These are phyloP conservation scores for Nephotettix cincticeps DNA, from an alignment of 1,140 invertebrate genomes.

Conservation along the genomic window DNA sequence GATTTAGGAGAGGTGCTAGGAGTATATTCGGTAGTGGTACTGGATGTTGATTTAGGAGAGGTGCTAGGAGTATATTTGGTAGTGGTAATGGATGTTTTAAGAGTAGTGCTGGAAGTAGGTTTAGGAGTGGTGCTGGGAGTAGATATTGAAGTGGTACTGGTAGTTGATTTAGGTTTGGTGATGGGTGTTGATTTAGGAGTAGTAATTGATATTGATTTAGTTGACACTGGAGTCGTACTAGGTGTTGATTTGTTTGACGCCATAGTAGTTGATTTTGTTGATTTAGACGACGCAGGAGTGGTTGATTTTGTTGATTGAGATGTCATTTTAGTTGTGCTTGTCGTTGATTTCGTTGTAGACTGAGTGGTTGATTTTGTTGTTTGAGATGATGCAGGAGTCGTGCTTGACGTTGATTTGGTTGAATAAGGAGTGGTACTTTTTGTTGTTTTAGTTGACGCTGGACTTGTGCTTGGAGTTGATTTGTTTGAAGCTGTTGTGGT, in stretches of 20 bases:
- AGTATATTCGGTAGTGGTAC: too few relatives aligned
- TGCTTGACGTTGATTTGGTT: background rate
- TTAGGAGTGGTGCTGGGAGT: background rate
- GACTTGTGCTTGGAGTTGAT: background rate
- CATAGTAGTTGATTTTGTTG: slow-evolving; percentile 2
- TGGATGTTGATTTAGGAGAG: too few relatives aligned
- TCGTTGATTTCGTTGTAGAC: background rate
- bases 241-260: background rate
- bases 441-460: background rate
- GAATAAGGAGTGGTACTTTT: background rate
- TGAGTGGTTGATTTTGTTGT: background rate
- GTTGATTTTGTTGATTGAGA: background rate
- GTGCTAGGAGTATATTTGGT: background rate
- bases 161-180: background rate
- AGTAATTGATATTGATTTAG: background rate
- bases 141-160: background rate
- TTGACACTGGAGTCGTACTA: background rate
- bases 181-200: background rate
- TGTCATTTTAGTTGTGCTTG: background rate
- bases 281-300: background rate
- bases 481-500: slow-evolving; percentile 7
- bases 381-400: background rate
- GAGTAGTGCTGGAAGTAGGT: background rate
- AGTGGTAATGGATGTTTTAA: background rate
- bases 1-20: too few relatives aligned